Evolutionary conservation across 2,888 invertebrate species (phyloP).

Genomic region (Drosophila incognita): DNA sequence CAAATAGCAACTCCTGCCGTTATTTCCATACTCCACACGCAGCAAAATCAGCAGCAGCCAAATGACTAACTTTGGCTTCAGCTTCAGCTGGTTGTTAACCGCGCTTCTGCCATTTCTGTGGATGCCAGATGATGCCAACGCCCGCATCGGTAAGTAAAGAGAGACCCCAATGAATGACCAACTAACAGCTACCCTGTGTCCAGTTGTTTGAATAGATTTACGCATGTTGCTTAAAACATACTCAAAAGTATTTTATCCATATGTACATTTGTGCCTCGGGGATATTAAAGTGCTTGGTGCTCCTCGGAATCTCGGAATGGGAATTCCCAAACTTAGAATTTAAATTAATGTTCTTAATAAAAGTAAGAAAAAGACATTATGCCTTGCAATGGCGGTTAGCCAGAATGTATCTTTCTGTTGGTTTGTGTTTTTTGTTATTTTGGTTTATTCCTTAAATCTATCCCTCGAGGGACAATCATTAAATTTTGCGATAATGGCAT

Average conservation of each 20-base stretch:
- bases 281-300: background rate
- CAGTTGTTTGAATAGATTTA: background rate
- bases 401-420: constrained; percentile 2
- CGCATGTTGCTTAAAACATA: background rate
- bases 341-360: constrained; percentile 16
- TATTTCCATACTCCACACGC: constrained; percentile 5
- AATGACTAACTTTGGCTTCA: constrained; percentile 66
- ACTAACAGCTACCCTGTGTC: constrained; percentile 34
- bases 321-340: constrained; percentile 5
- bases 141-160: constrained; percentile 83
- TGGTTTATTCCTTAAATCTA: constrained; percentile 17
- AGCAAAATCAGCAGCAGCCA: constrained; percentile 36
- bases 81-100: constrained; percentile 63
- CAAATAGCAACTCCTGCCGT: background rate
- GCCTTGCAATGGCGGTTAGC: constrained; percentile 4
- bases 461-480: constrained; percentile 36
- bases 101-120: constrained; percentile 69
- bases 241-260: constrained; percentile 1
- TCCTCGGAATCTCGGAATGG: background rate
- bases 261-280: background rate
- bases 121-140: constrained; percentile 78
- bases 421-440: constrained; percentile 3
- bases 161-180: constrained; percentile 6
- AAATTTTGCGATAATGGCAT: constrained; percentile 36
- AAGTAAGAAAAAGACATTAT: constrained; percentile 11